phyloP scores from a whole-genome alignment of 2,888 invertebrate genomes.

The Thymelicus sylvestris region DNA sequence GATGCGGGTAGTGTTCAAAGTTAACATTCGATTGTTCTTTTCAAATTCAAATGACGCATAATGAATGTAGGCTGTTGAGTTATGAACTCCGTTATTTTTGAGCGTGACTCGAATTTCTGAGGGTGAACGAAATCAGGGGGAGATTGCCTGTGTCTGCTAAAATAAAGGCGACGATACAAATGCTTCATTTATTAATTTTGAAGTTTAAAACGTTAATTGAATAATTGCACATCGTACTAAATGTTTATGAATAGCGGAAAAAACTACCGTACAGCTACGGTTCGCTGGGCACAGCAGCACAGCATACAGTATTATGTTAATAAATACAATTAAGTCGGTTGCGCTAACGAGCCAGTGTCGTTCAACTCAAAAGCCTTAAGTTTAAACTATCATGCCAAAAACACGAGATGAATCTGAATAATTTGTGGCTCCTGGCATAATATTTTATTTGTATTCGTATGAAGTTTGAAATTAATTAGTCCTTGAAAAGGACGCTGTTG shows the following conservation, averaged over 20 bases:
- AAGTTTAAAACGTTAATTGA: slow-evolving; percentile 10
- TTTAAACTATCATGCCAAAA: slow-evolving; percentile 41
- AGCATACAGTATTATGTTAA: slow-evolving; percentile 74
- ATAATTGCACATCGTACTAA: slow-evolving; percentile 25
- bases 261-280: slow-evolving; percentile 65
- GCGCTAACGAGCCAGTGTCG: slow-evolving; percentile 62
- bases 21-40: slow-evolving; percentile 20
- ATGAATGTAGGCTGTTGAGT: slow-evolving; percentile 14
- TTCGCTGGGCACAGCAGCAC: slow-evolving; percentile 61
- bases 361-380: slow-evolving; percentile 60
- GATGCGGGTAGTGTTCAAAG: slow-evolving; percentile 14
- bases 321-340: slow-evolving; percentile 73
- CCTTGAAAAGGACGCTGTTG: slow-evolving; percentile 49
- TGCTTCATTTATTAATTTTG: slow-evolving; percentile 10
- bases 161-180: not conserved
- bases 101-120: slow-evolving; percentile 16
- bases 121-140: slow-evolving; percentile 23
- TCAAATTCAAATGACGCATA: slow-evolving; percentile 10
- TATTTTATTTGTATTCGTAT: not conserved
- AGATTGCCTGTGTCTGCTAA: slow-evolving; percentile 15
- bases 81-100: slow-evolving; percentile 23
- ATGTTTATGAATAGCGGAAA: slow-evolving; percentile 42
- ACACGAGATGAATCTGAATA: slow-evolving; percentile 13
- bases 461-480: slow-evolving; percentile 37
- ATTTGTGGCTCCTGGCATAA: slow-evolving; percentile 20